Evolutionary conservation across 53 echinoderm and acorn worm genomes (phyloP), one percentile per base, ranked within the genome.

Genomic region (Holothuria scabra): DNA sequence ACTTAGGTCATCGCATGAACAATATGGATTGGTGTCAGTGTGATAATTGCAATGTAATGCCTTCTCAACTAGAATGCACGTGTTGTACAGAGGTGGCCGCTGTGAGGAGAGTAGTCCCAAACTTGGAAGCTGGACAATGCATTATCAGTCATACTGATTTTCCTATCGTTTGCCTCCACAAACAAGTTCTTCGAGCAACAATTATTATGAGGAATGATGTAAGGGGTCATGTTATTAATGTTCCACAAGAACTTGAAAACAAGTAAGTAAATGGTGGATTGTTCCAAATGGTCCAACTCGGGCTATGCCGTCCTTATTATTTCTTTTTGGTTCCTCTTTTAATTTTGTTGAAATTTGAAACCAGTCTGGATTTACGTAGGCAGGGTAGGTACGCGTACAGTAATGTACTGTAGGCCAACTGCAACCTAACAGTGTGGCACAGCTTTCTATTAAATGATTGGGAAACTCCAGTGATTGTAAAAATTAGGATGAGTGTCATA

Each of bases 121-220:
- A 64, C 64, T 22, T 64, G 64, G 64, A 64, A 64, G 64, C 64
- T 64, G 64, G 64, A 64, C 26, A 64, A 12, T 64, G 64, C 30
- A 64, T 64, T 30, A 30, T 64, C 23, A 30, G 30, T 28, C 64
- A 64, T 14, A 5, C 14, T 28, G 64, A 64, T 22, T 64, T 64
- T 64, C 0, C 10, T 18, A 6, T 64, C 20, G 25, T 64, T 1
- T 64, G 64, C 23, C 64, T 64, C 64, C 64, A 64, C 30, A 64
- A 64, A 12, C 28, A 26, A 28, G 64, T 64, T 28, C 64, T 64
- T 13, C 64, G 64, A 64, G 64, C 64, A 64, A 64, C 64, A 30
- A 21, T 64, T 5, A 64, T 64, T 12, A 64, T 64, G 64, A 64
- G 64, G 30, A 64, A 64, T 64, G 64, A 64, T 64, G 64, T 64